These are phyloP conservation scores for Hymenopus coronatus DNA, from an alignment of 2,888 invertebrate species.

Conservation along the genomic window DNA sequence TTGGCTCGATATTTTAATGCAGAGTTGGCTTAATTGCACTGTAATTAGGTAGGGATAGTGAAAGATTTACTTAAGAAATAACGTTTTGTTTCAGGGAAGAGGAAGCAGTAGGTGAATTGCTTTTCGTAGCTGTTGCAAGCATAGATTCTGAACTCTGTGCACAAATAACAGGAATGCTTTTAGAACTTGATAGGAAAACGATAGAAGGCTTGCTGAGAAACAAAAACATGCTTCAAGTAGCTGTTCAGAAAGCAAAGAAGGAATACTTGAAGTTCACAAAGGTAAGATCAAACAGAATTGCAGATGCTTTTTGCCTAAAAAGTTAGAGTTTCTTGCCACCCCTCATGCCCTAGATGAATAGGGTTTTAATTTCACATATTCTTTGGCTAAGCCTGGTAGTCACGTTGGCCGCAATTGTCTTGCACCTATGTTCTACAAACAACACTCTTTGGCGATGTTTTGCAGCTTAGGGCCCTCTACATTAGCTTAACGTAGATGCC, in stretches of 20 bases:
- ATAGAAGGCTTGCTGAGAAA: background rate
- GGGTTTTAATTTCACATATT: no score
- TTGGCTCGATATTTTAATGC: background rate
- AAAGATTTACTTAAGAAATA: background rate
- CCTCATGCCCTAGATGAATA: no score
- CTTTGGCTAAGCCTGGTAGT: no score
- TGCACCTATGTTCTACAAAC: no score
- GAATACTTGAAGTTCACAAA: constrained; percentile 11
- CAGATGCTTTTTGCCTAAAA: no score
- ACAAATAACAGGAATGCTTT: constrained; percentile 25
- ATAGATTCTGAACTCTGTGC: constrained; percentile 17
- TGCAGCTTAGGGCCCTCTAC: no score
- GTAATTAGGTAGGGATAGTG: no score
- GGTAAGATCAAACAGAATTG: background rate
- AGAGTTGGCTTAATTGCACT: background rate
- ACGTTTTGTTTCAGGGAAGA: background rate
- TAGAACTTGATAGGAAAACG: constrained; percentile 18
- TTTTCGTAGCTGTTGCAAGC: constrained; percentile 14
- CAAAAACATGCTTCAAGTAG: background rate
- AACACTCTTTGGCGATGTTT: no score
- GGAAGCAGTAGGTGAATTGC: background rate
- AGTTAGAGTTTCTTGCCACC: no score
- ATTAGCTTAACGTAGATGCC: no score
- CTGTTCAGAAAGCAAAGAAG: constrained; percentile 15
- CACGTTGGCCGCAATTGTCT: no score